A percentile compares a stretch with the other conserved stretches of the same genome.
Conservation (phyloP, 2,113 vertebrate species). For the Onychostoma macrolepis region DNA sequence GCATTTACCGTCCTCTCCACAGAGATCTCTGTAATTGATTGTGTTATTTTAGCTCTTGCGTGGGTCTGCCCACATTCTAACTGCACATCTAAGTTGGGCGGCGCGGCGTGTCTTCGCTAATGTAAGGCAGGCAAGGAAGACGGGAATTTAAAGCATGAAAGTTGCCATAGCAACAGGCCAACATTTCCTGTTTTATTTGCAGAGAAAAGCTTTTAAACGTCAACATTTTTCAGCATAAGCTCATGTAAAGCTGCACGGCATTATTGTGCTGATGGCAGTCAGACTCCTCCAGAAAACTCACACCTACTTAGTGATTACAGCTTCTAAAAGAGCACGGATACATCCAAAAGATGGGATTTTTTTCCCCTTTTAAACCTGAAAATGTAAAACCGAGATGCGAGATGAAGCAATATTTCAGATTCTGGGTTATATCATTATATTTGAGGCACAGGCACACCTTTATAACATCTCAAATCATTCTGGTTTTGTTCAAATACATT, state of each 20-base stretch:
- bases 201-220: conserved; percentile 52
- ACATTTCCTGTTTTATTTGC: conserved; percentile 70
- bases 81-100: conserved; percentile 65
- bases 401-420: not conserved
- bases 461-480: not conserved
- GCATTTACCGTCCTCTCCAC: not conserved
- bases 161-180: conserved; percentile 77
- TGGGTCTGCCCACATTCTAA: conserved; percentile 51
- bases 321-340: too few relatives aligned
- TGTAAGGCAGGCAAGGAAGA: conserved; percentile 46
- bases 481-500: not conserved
- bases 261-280: not conserved
- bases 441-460: not conserved
- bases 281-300: not conserved
- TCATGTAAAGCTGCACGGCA: conserved; percentile 30
- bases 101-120: conserved; percentile 53
- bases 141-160: conserved; percentile 68
- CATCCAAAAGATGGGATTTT: not conserved
- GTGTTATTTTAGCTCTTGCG: conserved; percentile 60
- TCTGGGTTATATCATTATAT: not conserved
- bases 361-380: not conserved
- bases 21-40: conserved; percentile 51
- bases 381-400: not conserved
- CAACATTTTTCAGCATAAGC: conserved; percentile 52
- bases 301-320: not conserved